These are phyloP conservation scores for Xylocopa sonorina DNA, from an alignment of 1,140 invertebrate species.

Conservation along the genomic window DNA sequence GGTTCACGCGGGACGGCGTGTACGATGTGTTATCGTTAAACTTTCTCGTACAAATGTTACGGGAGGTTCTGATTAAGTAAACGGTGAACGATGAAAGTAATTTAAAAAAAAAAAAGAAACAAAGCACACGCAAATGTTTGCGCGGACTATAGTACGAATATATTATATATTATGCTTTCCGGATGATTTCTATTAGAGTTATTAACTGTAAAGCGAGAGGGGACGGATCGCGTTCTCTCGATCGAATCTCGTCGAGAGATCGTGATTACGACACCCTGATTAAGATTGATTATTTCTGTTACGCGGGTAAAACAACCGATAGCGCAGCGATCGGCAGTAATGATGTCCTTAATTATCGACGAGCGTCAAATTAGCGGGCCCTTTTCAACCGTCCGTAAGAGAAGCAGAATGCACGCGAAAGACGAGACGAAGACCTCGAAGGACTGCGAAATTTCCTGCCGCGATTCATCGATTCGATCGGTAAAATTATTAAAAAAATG, in stretches of 20 bases:
- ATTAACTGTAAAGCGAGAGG: slow-evolving; percentile 25
- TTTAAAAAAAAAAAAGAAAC: slow-evolving; percentile 36
- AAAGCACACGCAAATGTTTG: slow-evolving; percentile 11
- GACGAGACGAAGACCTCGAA: neutral
- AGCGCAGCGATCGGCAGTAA: slow-evolving; percentile 26
- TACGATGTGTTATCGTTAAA: slow-evolving; percentile 48
- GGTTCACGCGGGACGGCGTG: slow-evolving; percentile 25
- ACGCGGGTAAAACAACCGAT: slow-evolving; percentile 25
- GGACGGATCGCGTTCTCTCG: slow-evolving; percentile 9
- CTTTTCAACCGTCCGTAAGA: slow-evolving; percentile 59
- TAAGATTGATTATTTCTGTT: slow-evolving; percentile 14
- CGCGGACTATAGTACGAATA: slow-evolving; percentile 48
- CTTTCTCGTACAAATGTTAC: slow-evolving; percentile 47
- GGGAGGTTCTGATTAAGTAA: slow-evolving; percentile 43
- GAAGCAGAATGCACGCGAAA: neutral
- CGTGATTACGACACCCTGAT: neutral
- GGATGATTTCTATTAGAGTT: slow-evolving; percentile 62
- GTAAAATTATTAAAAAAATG: neutral
- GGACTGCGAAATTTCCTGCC: neutral
- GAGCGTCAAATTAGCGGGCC: slow-evolving; percentile 6
- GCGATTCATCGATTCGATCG: slow-evolving; percentile 8
- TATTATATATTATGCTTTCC: slow-evolving; percentile 57
- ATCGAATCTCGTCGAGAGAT: neutral
- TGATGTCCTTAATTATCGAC: slow-evolving; percentile 26
- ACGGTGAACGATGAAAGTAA: slow-evolving; percentile 68